Percentiles rank a stretch among this genome's conserved stretches.
Conservation (phyloP, 2,888 invertebrate species). For the Callyntrura guangdongensis region DNA sequence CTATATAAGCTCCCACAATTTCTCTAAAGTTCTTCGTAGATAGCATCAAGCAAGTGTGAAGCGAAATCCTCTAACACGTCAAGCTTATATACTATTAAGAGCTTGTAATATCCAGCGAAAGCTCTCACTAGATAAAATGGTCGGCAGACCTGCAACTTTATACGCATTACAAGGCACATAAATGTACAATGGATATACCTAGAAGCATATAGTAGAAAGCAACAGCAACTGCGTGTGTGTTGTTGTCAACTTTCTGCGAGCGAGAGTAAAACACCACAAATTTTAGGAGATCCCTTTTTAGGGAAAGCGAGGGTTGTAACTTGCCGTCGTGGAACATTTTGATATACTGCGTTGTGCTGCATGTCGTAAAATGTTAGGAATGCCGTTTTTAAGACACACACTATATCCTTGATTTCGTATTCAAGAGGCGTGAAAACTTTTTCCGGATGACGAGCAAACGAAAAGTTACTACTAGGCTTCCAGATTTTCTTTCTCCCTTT, state of each 20-base stretch:
- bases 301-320: slow-evolving; percentile 47
- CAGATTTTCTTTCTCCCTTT: slow-evolving; percentile 56
- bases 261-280: slow-evolving; percentile 55
- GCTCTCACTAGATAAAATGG: not conserved
- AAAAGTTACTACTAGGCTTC: slow-evolving; percentile 65
- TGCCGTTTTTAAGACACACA: slow-evolving; percentile 45
- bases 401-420: slow-evolving; percentile 79
- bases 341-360: slow-evolving; percentile 55
- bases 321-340: slow-evolving; percentile 57
- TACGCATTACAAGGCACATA: not conserved
- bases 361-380: not conserved
- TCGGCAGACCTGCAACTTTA: not conserved
- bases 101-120: slow-evolving; percentile 3
- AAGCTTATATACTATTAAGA: slow-evolving; percentile 30
- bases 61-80: slow-evolving; percentile 60
- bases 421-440: slow-evolving; percentile 82
- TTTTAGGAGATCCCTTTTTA: slow-evolving; percentile 15
- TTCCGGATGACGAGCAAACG: slow-evolving; percentile 78
- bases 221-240: not conserved
- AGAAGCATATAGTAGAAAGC: too few species aligned
- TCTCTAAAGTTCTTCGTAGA: not conserved
- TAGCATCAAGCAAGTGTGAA: not conserved
- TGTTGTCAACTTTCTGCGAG: slow-evolving; percentile 20
- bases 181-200: not conserved
- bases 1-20: slow-evolving; percentile 22